Evolutionary conservation across 2,113 vertebrate species (phyloP).

Genomic region (Parotia lawesii): DNA sequence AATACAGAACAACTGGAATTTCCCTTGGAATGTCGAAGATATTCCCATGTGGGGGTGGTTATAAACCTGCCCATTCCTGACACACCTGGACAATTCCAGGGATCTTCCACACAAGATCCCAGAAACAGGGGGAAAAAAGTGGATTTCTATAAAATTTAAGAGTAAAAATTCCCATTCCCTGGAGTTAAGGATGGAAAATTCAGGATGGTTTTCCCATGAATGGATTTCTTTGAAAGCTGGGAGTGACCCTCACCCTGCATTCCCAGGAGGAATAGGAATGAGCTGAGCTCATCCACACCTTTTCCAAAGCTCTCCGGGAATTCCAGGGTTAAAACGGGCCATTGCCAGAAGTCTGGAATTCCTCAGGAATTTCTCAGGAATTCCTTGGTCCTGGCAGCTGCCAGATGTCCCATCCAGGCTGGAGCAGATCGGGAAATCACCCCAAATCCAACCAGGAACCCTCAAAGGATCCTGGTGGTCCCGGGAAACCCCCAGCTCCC

Average conservation of each 20-base stretch:
- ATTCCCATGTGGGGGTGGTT: background rate
- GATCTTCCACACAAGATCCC: background rate
- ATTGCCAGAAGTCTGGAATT: background rate
- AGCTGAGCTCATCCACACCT: background rate
- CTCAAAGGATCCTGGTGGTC: background rate
- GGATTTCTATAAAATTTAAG: background rate
- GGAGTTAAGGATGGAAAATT: background rate
- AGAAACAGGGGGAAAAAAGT: background rate
- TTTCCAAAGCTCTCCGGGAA: background rate
- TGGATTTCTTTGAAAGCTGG: background rate
- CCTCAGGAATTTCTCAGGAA: background rate
- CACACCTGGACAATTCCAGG: background rate
- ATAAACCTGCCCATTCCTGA: background rate
- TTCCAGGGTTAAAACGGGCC: background rate
- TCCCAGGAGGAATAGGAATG: background rate
- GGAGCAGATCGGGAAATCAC: background rate
- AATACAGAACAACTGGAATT: background rate
- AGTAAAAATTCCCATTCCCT: background rate
- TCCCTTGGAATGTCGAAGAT: background rate
- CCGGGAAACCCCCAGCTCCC: background rate
- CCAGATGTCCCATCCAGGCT: background rate
- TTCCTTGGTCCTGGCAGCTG: background rate
- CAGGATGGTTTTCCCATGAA: background rate
- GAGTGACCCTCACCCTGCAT: accelerated
- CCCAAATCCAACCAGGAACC: background rate